Base-by-base conservation (phyloP, 2,797 vertebrate species). In the Tangara arthus region DNA sequence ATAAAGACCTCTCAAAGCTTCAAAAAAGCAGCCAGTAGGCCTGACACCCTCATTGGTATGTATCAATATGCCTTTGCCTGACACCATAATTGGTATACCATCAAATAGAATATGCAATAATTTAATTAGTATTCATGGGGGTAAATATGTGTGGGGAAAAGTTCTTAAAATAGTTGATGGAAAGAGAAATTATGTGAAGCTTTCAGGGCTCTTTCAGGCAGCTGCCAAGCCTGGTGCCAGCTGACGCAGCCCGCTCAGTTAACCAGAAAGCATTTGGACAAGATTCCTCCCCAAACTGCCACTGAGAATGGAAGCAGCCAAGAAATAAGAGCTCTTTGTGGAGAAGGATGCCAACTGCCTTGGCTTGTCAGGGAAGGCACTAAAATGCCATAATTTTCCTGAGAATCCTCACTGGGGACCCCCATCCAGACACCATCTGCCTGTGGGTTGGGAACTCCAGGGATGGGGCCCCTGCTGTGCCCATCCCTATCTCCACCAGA, bases 51-150 rank as follows among this genome's bases (percentile, higher is more conserved):
- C 69, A 30, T 49, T 80, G 64, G 9, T 82, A 49, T 49, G 68
- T 55, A 85, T 80, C 35, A 53, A 30, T 85, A 69, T 39, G 64
- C 59, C 66, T 80, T 87, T 83, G 32, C 52, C 23, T 93, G 90
- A 81, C 88, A 93, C 24, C 15, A 6, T 82, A 80, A 94, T 89
- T 69, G 78, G 56, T 66, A 21, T 24, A 20, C 53, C 49, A 41
- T 59, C 76, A 82, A 90, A 61, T 56, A 52, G 85, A 87, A 87
- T 69, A 63, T 52, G 70, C 42, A 70, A 27, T 89, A 87, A 94
- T 82, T 92, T 70, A 90, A 85, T 95, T 90, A 93, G 87, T n/a
- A 70, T 82, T 95, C 82, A 60, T 34, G 13, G 41, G 70, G 56
- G 70, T 77, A 70, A 87, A 56, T 77, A 47, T 11, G 44, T 63